Evolutionary conservation across 35 echinoderm and acorn worm species (phyloP).

Genomic region (Chiridota heheva): DNA sequence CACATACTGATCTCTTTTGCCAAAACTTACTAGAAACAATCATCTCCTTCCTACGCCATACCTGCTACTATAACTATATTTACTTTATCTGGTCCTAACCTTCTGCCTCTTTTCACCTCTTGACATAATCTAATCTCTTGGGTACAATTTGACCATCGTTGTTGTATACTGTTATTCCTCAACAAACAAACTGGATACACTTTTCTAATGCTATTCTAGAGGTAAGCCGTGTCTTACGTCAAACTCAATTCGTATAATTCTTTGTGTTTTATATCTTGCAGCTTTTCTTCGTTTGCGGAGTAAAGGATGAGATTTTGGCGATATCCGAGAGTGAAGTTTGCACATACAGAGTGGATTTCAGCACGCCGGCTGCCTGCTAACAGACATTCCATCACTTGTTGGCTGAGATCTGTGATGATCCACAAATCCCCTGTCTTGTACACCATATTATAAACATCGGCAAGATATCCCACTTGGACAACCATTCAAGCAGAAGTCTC

Average conservation of each 20-base stretch:
- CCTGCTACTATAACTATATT: too few species aligned
- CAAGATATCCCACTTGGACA: too few species aligned
- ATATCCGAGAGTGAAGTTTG: slow-evolving; percentile 33
- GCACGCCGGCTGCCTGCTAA: slow-evolving; percentile 28
- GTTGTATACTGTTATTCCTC: not conserved
- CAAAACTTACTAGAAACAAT: too few species aligned
- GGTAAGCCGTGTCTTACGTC: not conserved
- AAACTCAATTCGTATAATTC: not conserved
- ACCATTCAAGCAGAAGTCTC: too few species aligned
- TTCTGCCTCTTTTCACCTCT: too few species aligned
- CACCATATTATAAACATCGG: too few species aligned
- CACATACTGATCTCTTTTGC: too few species aligned
- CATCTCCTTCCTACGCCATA: too few species aligned
- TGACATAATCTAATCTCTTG: not conserved
- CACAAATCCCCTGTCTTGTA: too few species aligned
- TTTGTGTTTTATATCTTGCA: not conserved
- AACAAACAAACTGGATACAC: not conserved
- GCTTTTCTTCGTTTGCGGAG: slow-evolving; percentile 25
- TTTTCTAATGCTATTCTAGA: not conserved
- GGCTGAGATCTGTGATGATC: too few species aligned
- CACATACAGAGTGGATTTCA: slow-evolving; percentile 28
- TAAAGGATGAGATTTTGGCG: slow-evolving; percentile 21
- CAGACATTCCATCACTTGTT: too few species aligned
- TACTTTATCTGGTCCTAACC: too few species aligned
- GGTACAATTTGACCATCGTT: not conserved